phyloP scores from a whole-genome alignment of 1,140 invertebrate genomes.

The Orius insidiosus region DNA sequence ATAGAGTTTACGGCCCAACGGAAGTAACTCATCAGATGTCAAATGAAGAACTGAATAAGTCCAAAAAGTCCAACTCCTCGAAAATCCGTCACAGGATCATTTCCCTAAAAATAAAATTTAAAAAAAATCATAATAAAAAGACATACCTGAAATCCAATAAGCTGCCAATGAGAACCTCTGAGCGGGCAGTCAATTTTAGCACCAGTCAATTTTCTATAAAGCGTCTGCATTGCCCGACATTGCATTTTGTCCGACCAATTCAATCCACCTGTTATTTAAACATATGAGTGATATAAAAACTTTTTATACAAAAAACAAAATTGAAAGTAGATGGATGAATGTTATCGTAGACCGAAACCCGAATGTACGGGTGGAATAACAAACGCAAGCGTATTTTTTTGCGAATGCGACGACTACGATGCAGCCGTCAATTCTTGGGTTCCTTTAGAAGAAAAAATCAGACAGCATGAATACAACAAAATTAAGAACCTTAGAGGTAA shows the following conservation, averaged over 20 bases:
- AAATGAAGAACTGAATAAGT: conserved; percentile 33
- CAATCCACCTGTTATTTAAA: conserved; percentile 27
- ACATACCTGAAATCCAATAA: conserved; percentile 39
- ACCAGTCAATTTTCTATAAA: conserved; percentile 33
- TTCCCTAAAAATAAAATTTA: conserved; percentile 25
- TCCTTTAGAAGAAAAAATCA: background rate
- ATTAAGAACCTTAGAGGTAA: too few relatives aligned
- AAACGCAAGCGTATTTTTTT: background rate
- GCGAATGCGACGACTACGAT: too few relatives aligned
- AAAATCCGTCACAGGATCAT: conserved; percentile 37
- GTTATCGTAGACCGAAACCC: background rate
- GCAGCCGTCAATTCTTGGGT: too few relatives aligned
- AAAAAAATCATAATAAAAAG: too few relatives aligned
- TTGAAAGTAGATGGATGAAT: background rate
- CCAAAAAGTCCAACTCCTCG: conserved; percentile 34
- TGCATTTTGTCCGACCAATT: conserved; percentile 29
- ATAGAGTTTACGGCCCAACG: conserved; percentile 31
- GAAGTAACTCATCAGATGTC: conserved; percentile 24
- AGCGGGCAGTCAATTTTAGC: conserved; percentile 28
- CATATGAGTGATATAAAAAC: too few relatives aligned
- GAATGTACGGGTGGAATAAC: background rate
- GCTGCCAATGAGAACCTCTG: conserved; percentile 37
- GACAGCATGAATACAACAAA: background rate
- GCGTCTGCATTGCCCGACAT: conserved; percentile 30
- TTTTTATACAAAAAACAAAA: too few relatives aligned